phyloP scores from a whole-genome alignment of 2,888 invertebrate species.

The Anarsia innoxiella region DNA sequence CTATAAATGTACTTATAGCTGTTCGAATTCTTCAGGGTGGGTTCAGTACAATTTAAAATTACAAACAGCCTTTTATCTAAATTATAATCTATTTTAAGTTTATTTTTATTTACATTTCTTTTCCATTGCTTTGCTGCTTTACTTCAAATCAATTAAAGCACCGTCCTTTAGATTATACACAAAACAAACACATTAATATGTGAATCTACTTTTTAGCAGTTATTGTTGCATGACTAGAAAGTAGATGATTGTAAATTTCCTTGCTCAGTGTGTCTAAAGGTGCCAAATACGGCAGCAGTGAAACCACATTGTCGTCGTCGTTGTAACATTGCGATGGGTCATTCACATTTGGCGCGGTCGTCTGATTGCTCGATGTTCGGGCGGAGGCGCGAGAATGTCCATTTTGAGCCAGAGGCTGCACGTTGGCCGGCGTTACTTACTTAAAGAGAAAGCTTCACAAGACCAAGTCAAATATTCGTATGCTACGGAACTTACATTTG shows the following conservation, averaged over 20 bases:
- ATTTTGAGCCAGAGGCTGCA: too few relatives aligned
- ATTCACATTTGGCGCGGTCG: too few relatives aligned
- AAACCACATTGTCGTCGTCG: not conserved
- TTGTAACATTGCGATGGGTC: not conserved
- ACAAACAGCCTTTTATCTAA: slow-evolving; percentile 38
- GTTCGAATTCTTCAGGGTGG: slow-evolving; percentile 51
- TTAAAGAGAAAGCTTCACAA: too few relatives aligned
- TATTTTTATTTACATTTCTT: slow-evolving; percentile 14
- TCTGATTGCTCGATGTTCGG: too few relatives aligned
- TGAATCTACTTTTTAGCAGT: slow-evolving; percentile 11
- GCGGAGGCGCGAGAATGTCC: too few relatives aligned
- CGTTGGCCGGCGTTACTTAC: too few relatives aligned
- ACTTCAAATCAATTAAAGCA: not conserved
- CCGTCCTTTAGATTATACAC: too few relatives aligned
- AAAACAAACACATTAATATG: too few relatives aligned
- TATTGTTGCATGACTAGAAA: slow-evolving; percentile 27
- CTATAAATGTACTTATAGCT: slow-evolving; percentile 40
- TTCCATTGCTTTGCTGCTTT: slow-evolving; percentile 22
- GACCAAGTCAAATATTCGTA: not conserved
- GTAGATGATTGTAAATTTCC: slow-evolving; percentile 20
- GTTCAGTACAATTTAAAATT: slow-evolving; percentile 40
- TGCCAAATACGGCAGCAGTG: slow-evolving; percentile 10
- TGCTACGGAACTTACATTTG: not conserved
- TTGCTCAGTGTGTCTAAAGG: slow-evolving; percentile 3
- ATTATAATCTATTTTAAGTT: slow-evolving; percentile 18